phyloP scores from a whole-genome alignment of 1,140 invertebrate species.

The Harpegnathos saltator region DNA sequence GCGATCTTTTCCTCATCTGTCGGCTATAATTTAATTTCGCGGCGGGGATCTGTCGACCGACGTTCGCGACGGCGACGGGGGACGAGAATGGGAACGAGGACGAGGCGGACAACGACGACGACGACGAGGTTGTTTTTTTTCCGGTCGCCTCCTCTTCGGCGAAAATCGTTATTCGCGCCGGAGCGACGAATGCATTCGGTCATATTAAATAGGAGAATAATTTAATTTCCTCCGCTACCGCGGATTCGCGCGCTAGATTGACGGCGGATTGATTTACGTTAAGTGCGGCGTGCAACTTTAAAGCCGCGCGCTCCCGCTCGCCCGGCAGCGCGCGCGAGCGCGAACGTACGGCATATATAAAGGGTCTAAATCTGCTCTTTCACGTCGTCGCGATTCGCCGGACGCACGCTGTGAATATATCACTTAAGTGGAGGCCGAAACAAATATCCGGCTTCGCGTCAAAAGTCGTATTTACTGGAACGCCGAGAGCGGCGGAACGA shows the following conservation, averaged over 20 bases:
- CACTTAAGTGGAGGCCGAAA: constrained; percentile 72
- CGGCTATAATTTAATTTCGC: constrained; percentile 50
- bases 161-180: constrained; percentile 58
- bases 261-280: constrained; percentile 59
- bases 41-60: constrained; percentile 24
- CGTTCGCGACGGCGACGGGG: constrained; percentile 21
- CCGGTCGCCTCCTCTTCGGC: neutral
- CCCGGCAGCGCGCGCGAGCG: constrained; percentile 32
- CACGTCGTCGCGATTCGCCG: constrained; percentile 66
- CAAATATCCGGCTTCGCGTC: constrained; percentile 74
- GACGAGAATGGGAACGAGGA: constrained; percentile 31
- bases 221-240: constrained; percentile 59
- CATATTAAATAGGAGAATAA: constrained; percentile 60
- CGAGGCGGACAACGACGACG: neutral
- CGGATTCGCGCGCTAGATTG: constrained; percentile 57
- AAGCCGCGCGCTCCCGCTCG: constrained; percentile 37
- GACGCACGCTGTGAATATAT: constrained; percentile 76
- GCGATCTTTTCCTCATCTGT: constrained; percentile 72
- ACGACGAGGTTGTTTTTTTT: constrained; percentile 12
- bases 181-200: constrained; percentile 55
- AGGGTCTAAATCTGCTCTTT: constrained; percentile 59
- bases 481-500: constrained; percentile 7
- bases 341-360: constrained; percentile 53
- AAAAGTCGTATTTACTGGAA: constrained; percentile 73
- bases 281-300: constrained; percentile 61